These are phyloP conservation scores for Mellilla xanthometata DNA, from an alignment of 2,888 invertebrate genomes.

Conservation along the genomic window DNA sequence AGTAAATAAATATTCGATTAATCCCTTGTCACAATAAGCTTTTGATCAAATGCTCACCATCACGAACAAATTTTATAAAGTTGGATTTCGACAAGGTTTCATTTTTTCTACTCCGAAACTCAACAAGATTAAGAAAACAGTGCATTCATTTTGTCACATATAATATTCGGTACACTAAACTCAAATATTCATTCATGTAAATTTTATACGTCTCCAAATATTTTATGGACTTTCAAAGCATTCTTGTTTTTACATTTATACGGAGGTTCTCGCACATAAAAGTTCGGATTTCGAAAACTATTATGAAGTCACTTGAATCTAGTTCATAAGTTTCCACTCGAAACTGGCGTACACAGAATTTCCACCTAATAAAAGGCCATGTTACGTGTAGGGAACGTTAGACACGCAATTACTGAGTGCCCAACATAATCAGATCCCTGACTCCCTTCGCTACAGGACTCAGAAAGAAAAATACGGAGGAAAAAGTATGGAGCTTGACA, in stretches of 20 bases:
- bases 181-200: conserved; percentile 54
- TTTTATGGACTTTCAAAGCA: conserved; percentile 38
- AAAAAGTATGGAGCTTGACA: conserved; percentile 54
- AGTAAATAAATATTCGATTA: conserved; percentile 21
- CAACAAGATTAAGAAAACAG: conserved; percentile 29
- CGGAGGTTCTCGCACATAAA: conserved; percentile 19
- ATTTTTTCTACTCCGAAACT: conserved; percentile 29
- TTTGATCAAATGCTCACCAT: conserved; percentile 4
- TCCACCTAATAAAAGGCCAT: conserved; percentile 80
- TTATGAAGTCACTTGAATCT: conserved; percentile 35
- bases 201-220: conserved; percentile 41
- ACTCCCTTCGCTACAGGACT: conserved; percentile 45
- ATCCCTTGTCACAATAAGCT: conserved; percentile 16
- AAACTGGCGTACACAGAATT: conserved; percentile 75
- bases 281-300: conserved; percentile 35
- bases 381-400: conserved; percentile 78
- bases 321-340: conserved; percentile 63
- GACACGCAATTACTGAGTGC: conserved; percentile 73
- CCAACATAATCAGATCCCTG: conserved; percentile 62
- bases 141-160: conserved; percentile 34
- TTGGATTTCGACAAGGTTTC: conserved; percentile 42
- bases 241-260: conserved; percentile 31
- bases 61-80: conserved; percentile 13
- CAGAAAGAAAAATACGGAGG: conserved; percentile 46
- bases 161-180: conserved; percentile 37